Conservation (phyloP, 2,888 invertebrate species). For the Xestia rhomboidea region DNA sequence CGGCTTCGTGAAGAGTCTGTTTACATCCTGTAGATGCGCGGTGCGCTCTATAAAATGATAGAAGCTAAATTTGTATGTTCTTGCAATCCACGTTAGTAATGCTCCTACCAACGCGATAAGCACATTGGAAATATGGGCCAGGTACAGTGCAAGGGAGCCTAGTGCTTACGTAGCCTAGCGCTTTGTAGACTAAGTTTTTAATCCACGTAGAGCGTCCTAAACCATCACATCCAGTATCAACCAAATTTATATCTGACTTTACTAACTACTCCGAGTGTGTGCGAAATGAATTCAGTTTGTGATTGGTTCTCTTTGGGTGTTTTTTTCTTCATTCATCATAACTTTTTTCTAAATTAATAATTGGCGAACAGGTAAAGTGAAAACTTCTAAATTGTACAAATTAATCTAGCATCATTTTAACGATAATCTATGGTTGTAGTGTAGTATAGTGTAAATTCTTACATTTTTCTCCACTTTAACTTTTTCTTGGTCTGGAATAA, state of each 20-base stretch:
- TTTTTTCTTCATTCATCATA: conserved; percentile 47
- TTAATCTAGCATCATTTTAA: conserved; percentile 2
- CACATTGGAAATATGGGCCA: conserved; percentile 39
- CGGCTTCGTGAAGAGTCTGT: no score
- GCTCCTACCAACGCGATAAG: not conserved
- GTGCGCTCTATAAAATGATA: not conserved
- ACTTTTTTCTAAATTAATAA: conserved; percentile 65
- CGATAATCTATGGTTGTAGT: not conserved
- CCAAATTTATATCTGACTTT: conserved; percentile 45
- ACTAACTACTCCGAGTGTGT: conserved; percentile 60
- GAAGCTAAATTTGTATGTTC: not conserved
- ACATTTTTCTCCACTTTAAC: conserved; percentile 8
- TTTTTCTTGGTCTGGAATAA: conserved; percentile 11
- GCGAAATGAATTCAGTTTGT: conserved; percentile 43
- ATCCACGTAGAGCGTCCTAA: conserved; percentile 23
- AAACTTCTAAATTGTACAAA: conserved; percentile 37
- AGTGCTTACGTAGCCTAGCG: not conserved
- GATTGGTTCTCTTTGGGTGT: conserved; percentile 50
- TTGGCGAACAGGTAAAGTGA: conserved; percentile 39
- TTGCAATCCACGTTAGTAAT: not conserved
- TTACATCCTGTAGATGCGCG: no score
- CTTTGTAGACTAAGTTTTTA: conserved; percentile 32
- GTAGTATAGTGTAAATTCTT: conserved; percentile 39
- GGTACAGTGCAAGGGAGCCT: not conserved
- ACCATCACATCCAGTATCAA: conserved; percentile 46